These are phyloP conservation scores for Brachyhypopomus gauderio DNA, from an alignment of 2,113 vertebrate species.

Conservation along the genomic window DNA sequence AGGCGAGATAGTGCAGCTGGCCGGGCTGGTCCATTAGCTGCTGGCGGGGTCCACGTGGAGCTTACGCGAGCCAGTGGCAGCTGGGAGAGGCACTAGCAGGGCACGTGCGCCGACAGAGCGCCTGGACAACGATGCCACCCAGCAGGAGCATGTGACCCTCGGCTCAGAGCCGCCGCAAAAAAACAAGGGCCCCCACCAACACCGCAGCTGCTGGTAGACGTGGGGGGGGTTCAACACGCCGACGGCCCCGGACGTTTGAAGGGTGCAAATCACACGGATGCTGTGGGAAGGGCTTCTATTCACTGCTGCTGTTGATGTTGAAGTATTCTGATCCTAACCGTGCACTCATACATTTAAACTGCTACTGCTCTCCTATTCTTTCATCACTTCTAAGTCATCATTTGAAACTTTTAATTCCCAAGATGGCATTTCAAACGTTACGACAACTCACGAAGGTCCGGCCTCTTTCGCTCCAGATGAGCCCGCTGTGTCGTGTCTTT, in stretches of 20 bases:
- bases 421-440: no score
- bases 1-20: slow-evolving; percentile 51
- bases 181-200: neutral
- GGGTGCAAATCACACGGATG: neutral
- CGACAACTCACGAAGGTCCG: no score
- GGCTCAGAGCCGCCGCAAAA: slow-evolving; percentile 8
- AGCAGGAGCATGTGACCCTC: slow-evolving; percentile 25
- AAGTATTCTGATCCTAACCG: neutral
- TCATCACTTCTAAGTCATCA: no score
- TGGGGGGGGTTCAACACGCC: neutral
- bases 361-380: no score
- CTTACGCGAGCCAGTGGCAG: neutral
- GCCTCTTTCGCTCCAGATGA: no score
- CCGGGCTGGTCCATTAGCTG: slow-evolving; percentile 59
- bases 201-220: neutral
- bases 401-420: no score
- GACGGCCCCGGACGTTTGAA: neutral
- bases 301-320: neutral
- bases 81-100: slow-evolving; percentile 29
- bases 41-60: slow-evolving; percentile 29
- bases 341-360: no score
- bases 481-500: neutral
- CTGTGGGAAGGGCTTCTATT: neutral
- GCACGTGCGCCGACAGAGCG: slow-evolving; percentile 10
- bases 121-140: slow-evolving; percentile 13